phyloP scores from a whole-genome alignment of 2,888 invertebrate genomes.

The Agonopterix arenella region DNA sequence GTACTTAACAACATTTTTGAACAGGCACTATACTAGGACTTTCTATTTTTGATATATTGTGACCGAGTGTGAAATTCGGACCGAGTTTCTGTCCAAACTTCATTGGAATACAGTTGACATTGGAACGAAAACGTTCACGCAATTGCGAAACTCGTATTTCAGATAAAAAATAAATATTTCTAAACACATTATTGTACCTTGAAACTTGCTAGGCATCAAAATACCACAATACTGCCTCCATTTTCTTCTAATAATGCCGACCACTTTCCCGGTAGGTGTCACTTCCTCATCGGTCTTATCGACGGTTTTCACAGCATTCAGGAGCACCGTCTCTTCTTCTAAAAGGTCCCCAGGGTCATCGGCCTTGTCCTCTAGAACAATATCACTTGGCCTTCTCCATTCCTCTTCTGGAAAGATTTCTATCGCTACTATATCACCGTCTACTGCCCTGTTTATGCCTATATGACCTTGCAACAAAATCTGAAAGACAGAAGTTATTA shows the following conservation, averaged over 20 bases:
- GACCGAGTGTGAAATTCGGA: no score
- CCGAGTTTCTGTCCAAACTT: no score
- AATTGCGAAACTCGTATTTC: no score
- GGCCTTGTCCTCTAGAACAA: slow-evolving; percentile 86
- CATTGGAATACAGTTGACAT: no score
- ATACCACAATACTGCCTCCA: slow-evolving; percentile 99
- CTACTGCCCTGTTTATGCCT: slow-evolving; percentile 94
- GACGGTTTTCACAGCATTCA: slow-evolving; percentile 36
- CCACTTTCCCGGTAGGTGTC: slow-evolving; percentile 73
- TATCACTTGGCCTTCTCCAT: slow-evolving; percentile 94
- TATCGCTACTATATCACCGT: slow-evolving; percentile 95
- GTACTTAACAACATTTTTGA: no score
- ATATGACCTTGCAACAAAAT: slow-evolving; percentile 90
- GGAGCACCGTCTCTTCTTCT: slow-evolving; percentile 76
- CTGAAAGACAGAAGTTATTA: slow-evolving; percentile 52
- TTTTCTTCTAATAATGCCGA: slow-evolving; percentile 97
- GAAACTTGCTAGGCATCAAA: slow-evolving; percentile 85
- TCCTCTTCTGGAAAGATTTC: slow-evolving; percentile 91
- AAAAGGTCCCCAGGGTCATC: slow-evolving; percentile 80
- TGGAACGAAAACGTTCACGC: no score
- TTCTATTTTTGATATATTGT: no score
- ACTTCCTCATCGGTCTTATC: slow-evolving; percentile 49
- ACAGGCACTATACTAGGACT: no score
- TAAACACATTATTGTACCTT: slow-evolving; percentile 54
- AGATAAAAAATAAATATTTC: no score